Evolutionary conservation across 92 coral and sea anemone species (phyloP).

Genomic region (Palythoa heliodiscus): DNA sequence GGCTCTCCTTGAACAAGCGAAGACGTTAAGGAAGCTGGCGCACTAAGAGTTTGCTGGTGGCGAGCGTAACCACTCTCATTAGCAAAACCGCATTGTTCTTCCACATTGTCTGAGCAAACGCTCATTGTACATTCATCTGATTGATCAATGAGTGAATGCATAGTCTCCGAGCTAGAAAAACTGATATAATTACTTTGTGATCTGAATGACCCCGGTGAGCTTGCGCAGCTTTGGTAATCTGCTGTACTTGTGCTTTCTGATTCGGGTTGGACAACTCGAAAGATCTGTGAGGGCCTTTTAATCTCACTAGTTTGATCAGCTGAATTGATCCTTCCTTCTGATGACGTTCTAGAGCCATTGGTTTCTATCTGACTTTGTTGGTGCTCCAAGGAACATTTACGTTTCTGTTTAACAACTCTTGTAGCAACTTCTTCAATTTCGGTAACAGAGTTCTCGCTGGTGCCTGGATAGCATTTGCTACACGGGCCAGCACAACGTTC

Average conservation of each 20-base stretch:
- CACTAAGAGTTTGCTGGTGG: background rate
- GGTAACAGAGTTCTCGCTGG: background rate
- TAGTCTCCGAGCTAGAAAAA: constrained; percentile 14
- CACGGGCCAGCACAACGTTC: background rate
- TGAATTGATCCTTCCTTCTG: background rate
- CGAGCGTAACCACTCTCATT: background rate
- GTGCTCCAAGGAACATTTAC: background rate
- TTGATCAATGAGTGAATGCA: background rate
- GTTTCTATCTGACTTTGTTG: background rate
- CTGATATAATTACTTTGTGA: constrained; percentile 1
- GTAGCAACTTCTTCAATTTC: constrained; percentile 26
- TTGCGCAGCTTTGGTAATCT: constrained; percentile 25
- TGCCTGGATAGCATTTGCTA: constrained; percentile 6
- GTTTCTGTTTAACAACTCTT: background rate
- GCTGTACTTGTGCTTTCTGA: constrained; percentile 25
- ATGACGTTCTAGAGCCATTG: background rate
- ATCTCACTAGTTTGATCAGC: background rate
- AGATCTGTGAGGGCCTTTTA: constrained; percentile 7
- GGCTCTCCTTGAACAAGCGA: background rate
- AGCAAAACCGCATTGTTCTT: constrained; percentile 4
- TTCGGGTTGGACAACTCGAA: background rate
- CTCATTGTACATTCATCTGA: constrained; percentile 2
- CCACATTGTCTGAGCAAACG: background rate
- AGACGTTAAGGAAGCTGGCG: background rate
- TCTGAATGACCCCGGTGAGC: constrained; percentile 16